Evolutionary conservation across 2,888 invertebrate genomes (phyloP).

Genomic region (Sycophila texana): DNA sequence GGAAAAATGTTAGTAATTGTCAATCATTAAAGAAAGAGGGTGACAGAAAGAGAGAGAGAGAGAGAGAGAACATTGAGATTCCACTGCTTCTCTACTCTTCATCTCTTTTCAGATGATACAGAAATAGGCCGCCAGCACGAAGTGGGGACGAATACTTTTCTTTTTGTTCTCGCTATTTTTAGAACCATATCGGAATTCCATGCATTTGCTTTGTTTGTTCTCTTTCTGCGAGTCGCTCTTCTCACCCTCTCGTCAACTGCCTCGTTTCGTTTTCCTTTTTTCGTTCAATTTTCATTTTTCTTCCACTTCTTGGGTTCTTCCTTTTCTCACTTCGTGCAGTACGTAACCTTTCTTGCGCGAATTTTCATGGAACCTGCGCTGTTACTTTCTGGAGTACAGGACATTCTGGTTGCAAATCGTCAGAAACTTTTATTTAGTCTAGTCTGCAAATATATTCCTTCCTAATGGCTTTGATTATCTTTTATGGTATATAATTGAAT

Average conservation of each 20-base stretch:
- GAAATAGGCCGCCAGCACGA: constrained; percentile 32
- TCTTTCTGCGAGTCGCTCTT: background rate
- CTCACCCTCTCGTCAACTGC: constrained; percentile 16
- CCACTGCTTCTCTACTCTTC: constrained; percentile 60
- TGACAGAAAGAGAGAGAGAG: constrained; percentile 38
- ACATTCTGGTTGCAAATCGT: too few relatives aligned
- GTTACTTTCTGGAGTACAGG: background rate
- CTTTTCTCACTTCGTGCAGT: background rate
- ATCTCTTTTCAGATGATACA: constrained; percentile 41
- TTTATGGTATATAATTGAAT: too few relatives aligned
- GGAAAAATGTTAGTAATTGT: too few relatives aligned
- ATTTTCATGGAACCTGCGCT: background rate
- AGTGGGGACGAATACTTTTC: constrained; percentile 17
- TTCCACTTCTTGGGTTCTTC: background rate
- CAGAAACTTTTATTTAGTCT: too few relatives aligned
- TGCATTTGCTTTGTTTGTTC: constrained; percentile 24
- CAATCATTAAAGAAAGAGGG: too few relatives aligned
- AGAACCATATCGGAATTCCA: constrained; percentile 45
- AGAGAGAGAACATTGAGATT: constrained; percentile 58
- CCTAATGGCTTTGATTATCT: too few relatives aligned
- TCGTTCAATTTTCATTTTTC: constrained; percentile 7
- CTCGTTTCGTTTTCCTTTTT: background rate
- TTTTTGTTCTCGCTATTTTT: constrained; percentile 45
- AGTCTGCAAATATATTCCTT: too few relatives aligned
- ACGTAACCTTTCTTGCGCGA: background rate